A percentile compares a stretch with the other conserved stretches of the same genome.
phyloP scores from a whole-genome alignment of 37 sponge, comb jelly and placozoan species.

The Aplysina aerophoba region DNA sequence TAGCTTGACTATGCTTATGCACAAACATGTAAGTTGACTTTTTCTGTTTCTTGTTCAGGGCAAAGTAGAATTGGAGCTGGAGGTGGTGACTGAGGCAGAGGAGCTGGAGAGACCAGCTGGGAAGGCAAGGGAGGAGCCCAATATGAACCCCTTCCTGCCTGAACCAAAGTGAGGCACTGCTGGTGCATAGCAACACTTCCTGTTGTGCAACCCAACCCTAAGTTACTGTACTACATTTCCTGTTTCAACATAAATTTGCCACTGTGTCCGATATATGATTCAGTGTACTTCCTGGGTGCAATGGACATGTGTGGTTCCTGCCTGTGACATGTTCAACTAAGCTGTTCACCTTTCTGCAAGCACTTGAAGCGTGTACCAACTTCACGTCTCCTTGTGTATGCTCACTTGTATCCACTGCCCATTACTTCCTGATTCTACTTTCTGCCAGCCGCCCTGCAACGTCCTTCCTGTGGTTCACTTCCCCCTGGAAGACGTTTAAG shows the following conservation, averaged over 20 bases:
- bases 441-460: conserved; percentile 92
- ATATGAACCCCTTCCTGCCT: conserved; percentile 89
- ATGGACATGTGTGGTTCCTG: too few relatives aligned
- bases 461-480: conserved; percentile 98
- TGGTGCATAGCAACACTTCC: background rate
- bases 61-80: conserved; percentile 94
- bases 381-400: too few relatives aligned
- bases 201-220: background rate
- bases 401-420: too few relatives aligned
- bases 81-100: conserved; percentile 92
- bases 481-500: conserved; percentile 93
- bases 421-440: background rate
- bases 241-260: too few relatives aligned
- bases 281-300: too few relatives aligned
- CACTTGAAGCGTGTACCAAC: too few relatives aligned
- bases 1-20: too few relatives aligned
- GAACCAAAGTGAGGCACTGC: conserved; percentile 78
- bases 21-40: background rate
- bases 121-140: conserved; percentile 90
- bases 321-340: too few relatives aligned
- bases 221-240: too few relatives aligned
- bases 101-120: conserved; percentile 84
- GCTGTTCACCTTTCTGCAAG: too few relatives aligned
- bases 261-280: too few relatives aligned
- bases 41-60: conserved; percentile 57